Conservation (phyloP, 2,113 vertebrate species). For the Empidonax alnorum region DNA sequence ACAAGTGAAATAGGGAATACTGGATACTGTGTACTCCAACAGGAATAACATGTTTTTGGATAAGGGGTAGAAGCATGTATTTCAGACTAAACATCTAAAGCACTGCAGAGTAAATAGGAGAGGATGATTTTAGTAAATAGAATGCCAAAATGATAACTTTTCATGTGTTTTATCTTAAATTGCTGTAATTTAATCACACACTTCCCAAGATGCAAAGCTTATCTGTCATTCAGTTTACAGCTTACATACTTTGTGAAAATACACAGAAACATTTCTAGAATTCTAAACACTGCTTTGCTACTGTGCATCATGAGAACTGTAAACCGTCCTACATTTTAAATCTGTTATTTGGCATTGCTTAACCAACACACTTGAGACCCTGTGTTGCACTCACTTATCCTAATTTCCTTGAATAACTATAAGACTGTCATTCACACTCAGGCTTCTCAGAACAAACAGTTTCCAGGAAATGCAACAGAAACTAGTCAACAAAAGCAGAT, state of each 20-base stretch:
- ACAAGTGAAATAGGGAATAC: background rate
- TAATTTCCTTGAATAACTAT: background rate
- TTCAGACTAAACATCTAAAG: background rate
- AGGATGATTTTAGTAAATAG: background rate
- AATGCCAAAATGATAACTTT: background rate
- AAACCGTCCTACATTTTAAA: conserved; percentile 3
- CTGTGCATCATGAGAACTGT: background rate
- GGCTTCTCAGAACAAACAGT: background rate
- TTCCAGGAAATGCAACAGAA: conserved; percentile 28
- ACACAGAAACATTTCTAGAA: background rate
- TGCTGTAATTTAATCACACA: conserved; percentile 10
- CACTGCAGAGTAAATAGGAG: background rate
- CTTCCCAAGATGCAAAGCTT: conserved; percentile 17
- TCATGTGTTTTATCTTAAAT: background rate
- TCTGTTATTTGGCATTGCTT: background rate
- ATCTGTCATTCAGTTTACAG: conserved; percentile 3
- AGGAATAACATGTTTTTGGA: rapidly evolving
- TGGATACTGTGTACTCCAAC: background rate
- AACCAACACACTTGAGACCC: background rate
- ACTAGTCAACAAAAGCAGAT: conserved; percentile 15
- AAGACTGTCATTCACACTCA: background rate
- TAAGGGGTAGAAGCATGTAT: background rate
- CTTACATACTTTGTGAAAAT: background rate
- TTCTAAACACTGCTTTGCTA: background rate
- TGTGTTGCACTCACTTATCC: background rate